Evolutionary conservation across 2,797 vertebrate genomes (phyloP).

Genomic region (Gorsachius magnificus): DNA sequence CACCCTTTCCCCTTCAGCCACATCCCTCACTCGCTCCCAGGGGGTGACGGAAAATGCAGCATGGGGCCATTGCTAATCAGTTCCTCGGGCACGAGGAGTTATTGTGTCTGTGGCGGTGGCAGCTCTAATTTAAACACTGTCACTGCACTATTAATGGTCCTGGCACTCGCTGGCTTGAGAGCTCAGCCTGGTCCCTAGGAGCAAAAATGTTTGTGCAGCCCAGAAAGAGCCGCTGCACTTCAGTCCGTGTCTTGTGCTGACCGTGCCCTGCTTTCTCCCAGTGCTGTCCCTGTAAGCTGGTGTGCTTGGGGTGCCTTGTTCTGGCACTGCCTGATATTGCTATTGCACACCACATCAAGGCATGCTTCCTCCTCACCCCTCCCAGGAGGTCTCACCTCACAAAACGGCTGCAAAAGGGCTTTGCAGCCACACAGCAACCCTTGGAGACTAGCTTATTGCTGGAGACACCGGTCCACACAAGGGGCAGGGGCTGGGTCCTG

Average conservation of each 20-base stretch:
- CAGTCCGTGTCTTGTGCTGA: background rate
- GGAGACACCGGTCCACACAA: background rate
- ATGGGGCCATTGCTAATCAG: background rate
- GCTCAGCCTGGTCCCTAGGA: background rate
- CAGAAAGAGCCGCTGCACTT: background rate
- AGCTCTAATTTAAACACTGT: conserved; percentile 44
- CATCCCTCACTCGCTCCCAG: background rate
- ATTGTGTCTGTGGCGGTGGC: conserved; percentile 43
- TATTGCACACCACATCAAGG: background rate
- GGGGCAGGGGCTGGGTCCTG: background rate
- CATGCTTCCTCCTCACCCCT: background rate
- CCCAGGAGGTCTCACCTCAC: background rate
- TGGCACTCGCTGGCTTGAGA: background rate
- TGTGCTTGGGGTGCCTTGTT: background rate
- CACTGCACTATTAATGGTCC: conserved; percentile 51
- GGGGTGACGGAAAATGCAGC: conserved; percentile 19
- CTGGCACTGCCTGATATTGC: background rate
- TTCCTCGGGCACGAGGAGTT: background rate
- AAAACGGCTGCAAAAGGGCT: background rate
- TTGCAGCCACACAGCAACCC: background rate
- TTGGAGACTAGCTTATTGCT: background rate
- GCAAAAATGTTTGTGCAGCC: background rate
- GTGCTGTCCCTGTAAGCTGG: background rate
- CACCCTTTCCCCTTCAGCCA: background rate
- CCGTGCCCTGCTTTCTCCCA: accelerated